phyloP scores from a whole-genome alignment of 2,797 vertebrate genomes.

The Nyctibius grandis region DNA sequence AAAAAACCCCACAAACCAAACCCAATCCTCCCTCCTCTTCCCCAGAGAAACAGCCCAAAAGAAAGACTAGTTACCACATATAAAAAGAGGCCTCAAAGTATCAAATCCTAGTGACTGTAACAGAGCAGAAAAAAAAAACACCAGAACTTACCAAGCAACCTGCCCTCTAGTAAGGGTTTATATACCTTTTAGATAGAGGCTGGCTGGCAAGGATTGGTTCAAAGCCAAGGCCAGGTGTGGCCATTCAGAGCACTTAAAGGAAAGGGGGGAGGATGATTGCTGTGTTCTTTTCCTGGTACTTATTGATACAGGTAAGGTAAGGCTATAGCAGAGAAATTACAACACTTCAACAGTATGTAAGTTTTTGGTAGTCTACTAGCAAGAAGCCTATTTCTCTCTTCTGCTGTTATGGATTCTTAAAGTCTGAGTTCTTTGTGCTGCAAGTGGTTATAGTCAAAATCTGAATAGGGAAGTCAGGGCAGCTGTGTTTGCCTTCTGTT shows the following conservation, averaged over 20 bases:
- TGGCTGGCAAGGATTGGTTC: neutral
- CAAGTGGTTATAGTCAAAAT: neutral
- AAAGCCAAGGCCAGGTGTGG: neutral
- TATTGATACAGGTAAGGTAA: neutral
- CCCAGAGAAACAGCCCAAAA: too few relatives aligned
- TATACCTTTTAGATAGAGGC: neutral
- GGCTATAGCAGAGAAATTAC: neutral
- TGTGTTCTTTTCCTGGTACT: neutral
- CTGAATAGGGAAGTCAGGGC: neutral
- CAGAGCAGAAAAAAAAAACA: fast-evolving
- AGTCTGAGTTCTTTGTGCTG: neutral
- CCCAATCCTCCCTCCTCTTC: too few relatives aligned
- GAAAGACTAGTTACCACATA: neutral
- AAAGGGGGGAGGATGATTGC: fast-evolving
- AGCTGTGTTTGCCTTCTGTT: neutral
- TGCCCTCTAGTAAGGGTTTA: fast-evolving
- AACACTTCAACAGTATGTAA: fast-evolving
- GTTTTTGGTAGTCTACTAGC: fast-evolving
- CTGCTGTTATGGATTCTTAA: neutral
- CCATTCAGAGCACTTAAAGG: neutral
- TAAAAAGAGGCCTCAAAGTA: fast-evolving
- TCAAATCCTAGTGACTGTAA: fast-evolving
- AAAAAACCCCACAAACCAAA: neutral
- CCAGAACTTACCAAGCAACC: fast-evolving
- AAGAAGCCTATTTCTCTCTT: neutral